Conservation (phyloP, 2,888 invertebrate genomes). For the Acrocyrtus sp. region DNA sequence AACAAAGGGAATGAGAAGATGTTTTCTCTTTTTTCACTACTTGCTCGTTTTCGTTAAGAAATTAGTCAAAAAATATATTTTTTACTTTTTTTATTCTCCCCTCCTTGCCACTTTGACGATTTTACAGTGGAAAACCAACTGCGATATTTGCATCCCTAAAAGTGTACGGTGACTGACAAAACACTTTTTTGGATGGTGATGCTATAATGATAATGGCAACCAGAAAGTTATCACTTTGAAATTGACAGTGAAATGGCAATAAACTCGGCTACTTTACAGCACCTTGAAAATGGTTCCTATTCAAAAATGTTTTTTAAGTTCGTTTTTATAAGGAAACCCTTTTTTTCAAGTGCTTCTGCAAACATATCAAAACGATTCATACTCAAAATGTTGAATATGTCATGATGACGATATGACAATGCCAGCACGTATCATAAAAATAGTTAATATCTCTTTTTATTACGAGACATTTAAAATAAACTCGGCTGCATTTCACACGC, state of each 20-base stretch:
- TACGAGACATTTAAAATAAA: slow-evolving; percentile 2
- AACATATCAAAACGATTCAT: slow-evolving; percentile 11
- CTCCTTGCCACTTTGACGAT: background rate
- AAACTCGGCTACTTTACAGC: slow-evolving; percentile 39
- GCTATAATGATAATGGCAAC: slow-evolving; percentile 7
- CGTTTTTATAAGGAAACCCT: too few relatives aligned
- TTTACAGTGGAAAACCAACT: slow-evolving; percentile 15
- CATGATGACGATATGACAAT: background rate
- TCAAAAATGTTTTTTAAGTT: background rate
- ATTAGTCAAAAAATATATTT: slow-evolving; percentile 1
- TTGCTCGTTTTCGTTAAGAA: too few relatives aligned
- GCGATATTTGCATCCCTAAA: background rate
- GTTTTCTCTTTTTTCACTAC: too few relatives aligned
- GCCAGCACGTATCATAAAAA: background rate
- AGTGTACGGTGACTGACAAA: too few relatives aligned
- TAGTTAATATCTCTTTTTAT: background rate
- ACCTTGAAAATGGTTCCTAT: slow-evolving; percentile 14
- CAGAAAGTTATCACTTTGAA: slow-evolving; percentile 29
- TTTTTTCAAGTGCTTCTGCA: slow-evolving; percentile 17
- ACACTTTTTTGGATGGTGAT: too few relatives aligned
- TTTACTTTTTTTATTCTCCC: background rate
- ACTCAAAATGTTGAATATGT: background rate
- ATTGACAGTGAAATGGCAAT: slow-evolving; percentile 37
- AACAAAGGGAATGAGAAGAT: too few relatives aligned
- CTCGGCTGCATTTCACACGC: slow-evolving; percentile 17